Percentiles rank a stretch among this genome's conserved stretches.
Conservation (phyloP, 2,797 vertebrate species). For the Sebastes minor region DNA sequence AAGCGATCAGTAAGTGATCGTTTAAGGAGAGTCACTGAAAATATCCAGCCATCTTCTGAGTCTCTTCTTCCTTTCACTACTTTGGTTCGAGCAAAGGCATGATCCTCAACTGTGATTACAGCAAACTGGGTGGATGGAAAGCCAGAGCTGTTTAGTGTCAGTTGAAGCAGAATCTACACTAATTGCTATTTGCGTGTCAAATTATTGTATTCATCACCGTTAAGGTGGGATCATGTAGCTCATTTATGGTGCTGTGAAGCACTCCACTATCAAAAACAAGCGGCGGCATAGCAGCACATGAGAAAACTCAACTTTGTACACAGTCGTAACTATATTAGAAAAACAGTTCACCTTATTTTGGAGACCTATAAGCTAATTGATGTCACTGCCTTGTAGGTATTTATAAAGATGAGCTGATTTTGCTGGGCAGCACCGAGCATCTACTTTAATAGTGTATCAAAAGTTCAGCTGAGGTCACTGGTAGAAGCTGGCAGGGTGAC, state of each 20-base stretch:
- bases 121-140: conserved; percentile 39
- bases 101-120: conserved; percentile 53
- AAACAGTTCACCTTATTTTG: conserved; percentile 21
- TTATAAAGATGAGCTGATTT: conserved; percentile 51
- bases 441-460: conserved; percentile 53
- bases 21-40: conserved; percentile 63
- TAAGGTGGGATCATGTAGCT: conserved; percentile 30
- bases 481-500: conserved; percentile 71
- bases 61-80: conserved; percentile 4
- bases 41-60: conserved; percentile 51
- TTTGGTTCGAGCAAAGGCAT: conserved; percentile 37
- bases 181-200: conserved; percentile 70
- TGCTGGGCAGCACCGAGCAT: conserved; percentile 12
- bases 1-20: conserved; percentile 74
- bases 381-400: conserved; percentile 43
- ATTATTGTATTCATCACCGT: conserved; percentile 55
- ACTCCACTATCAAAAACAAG: background rate
- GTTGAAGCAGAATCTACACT: conserved; percentile 46
- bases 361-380: conserved; percentile 41
- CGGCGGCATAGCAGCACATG: background rate
- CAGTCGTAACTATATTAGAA: background rate
- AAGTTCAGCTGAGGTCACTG: conserved; percentile 64
- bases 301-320: conserved; percentile 19
- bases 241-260: background rate
- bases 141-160: conserved; percentile 27